Evolutionary conservation across 2,888 invertebrate species (phyloP).

Genomic region (Andrena trimmerana): DNA sequence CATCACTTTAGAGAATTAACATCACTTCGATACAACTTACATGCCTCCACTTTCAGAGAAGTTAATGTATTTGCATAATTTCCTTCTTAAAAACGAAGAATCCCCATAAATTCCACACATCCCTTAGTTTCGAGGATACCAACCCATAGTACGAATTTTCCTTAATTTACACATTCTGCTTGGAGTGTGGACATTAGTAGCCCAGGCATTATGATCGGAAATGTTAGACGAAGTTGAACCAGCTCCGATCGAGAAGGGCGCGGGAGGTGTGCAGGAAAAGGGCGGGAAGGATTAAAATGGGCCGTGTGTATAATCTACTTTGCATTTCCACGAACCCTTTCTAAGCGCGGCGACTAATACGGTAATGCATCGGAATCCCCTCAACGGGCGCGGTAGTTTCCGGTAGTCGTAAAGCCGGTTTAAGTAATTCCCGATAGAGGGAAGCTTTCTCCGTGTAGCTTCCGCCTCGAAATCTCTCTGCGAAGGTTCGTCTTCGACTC

Average conservation of each 20-base stretch:
- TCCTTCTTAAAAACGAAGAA: too few species aligned
- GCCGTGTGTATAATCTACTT: constrained; percentile 81
- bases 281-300: constrained; percentile 77
- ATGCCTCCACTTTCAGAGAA: too few species aligned
- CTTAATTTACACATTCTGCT: background rate
- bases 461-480: constrained; percentile 52
- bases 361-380: constrained; percentile 84
- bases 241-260: constrained; percentile 32
- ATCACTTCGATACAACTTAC: background rate
- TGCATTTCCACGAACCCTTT: constrained; percentile 82
- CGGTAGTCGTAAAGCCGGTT: constrained; percentile 83
- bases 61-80: background rate
- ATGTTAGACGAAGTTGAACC: constrained; percentile 34
- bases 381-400: constrained; percentile 78
- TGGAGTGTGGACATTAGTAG: constrained; percentile 10
- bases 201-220: constrained; percentile 13
- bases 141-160: background rate
- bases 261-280: constrained; percentile 53
- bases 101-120: too few species aligned
- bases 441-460: constrained; percentile 71
- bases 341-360: constrained; percentile 83
- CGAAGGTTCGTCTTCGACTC: constrained; percentile 32
- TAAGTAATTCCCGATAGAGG: constrained; percentile 83
- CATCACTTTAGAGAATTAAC: background rate
- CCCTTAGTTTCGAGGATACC: background rate